A percentile compares a stretch with the other conserved stretches of the same genome.
Conservation (phyloP, 2,888 invertebrate species). For the Stratiomys singularior region DNA sequence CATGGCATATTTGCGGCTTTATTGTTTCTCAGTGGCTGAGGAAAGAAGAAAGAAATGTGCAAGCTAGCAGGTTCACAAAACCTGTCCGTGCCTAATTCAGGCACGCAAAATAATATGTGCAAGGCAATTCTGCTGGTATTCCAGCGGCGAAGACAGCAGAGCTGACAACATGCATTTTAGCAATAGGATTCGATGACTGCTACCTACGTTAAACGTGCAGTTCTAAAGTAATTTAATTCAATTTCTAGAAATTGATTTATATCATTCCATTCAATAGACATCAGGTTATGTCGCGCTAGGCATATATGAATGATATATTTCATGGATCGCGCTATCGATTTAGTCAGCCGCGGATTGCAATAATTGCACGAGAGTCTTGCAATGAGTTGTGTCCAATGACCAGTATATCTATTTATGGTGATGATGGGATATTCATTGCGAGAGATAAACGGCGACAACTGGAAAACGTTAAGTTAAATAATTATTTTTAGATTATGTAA, state of each 20-base stretch:
- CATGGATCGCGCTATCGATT: not conserved
- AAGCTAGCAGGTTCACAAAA: constrained; percentile 2
- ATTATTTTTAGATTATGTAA: constrained; percentile 24
- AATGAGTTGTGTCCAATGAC: not conserved
- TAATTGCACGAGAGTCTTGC: constrained; percentile 1
- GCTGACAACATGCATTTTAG: not conserved
- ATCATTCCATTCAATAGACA: constrained; percentile 18
- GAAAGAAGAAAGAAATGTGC: not conserved
- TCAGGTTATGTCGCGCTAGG: constrained; percentile 14
- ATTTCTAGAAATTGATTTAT: constrained; percentile 44
- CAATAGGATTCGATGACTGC: not conserved
- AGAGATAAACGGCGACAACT: constrained; percentile 3
- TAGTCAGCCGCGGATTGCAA: not conserved
- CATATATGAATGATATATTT: not conserved
- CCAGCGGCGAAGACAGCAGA: not conserved
- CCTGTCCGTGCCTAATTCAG: not conserved
- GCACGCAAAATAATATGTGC: not conserved
- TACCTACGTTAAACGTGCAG: constrained; percentile 11
- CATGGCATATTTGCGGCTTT: not conserved
- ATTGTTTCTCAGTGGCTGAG: not conserved
- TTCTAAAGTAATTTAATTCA: constrained; percentile 35
- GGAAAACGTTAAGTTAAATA: constrained; percentile 18
- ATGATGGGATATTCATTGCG: not conserved
- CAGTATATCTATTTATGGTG: constrained; percentile 30
- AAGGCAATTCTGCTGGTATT: not conserved